Percentiles rank a stretch among this genome's conserved stretches.
These are phyloP conservation scores for Platyura marginata DNA, from an alignment of 1,140 invertebrate species.

Conservation along the genomic window DNA sequence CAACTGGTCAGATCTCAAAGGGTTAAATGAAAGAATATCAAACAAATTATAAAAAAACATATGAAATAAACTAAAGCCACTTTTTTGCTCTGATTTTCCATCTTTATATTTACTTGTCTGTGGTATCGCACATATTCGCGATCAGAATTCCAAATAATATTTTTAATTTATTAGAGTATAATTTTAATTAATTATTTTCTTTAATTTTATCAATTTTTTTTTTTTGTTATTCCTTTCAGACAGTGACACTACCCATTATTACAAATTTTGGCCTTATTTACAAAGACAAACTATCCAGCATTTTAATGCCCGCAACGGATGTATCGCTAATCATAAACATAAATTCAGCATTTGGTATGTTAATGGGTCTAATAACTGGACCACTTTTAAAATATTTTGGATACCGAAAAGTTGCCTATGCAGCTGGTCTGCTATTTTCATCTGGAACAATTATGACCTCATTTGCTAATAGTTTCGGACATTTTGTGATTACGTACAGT, in stretches of 20 bases:
- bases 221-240: slow-evolving; percentile 15
- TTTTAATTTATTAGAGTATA: too few species aligned
- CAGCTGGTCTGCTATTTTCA: slow-evolving; percentile 27
- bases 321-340: slow-evolving; percentile 35
- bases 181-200: too few species aligned
- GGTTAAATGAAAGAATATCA: too few species aligned
- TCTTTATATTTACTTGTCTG: too few species aligned
- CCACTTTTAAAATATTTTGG: slow-evolving; percentile 32
- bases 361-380: slow-evolving; percentile 37
- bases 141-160: too few species aligned
- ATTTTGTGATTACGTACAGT: slow-evolving; percentile 38
- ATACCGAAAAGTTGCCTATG: slow-evolving; percentile 33
- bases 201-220: too few species aligned
- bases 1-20: too few species aligned
- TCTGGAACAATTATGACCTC: slow-evolving; percentile 30
- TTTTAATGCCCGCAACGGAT: slow-evolving; percentile 30
- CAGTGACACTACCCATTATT: slow-evolving; percentile 33
- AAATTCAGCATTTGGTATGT: slow-evolving; percentile 40
- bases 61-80: too few species aligned
- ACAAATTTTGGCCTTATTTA: slow-evolving; percentile 35
- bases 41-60: too few species aligned
- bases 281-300: slow-evolving; percentile 29
- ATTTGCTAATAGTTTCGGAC: slow-evolving; percentile 26
- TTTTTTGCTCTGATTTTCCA: too few species aligned
- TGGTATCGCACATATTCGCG: too few species aligned